Percentiles rank a stretch among this genome's conserved stretches.
These are phyloP conservation scores for Orycteropus afer DNA, from an alignment of 2,113 vertebrate genomes.

Conservation along the genomic window DNA sequence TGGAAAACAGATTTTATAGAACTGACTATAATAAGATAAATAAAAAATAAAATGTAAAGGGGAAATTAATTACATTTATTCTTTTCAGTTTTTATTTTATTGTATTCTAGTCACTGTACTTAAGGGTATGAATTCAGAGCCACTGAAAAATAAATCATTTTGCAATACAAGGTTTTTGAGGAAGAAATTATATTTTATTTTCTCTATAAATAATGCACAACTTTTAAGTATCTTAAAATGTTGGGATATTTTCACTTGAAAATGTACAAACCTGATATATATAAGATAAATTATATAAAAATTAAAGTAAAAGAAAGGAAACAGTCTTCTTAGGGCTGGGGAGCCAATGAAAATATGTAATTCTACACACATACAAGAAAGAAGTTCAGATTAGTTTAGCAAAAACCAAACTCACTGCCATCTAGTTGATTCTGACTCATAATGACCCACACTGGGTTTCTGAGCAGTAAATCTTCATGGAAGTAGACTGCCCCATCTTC, in stretches of 20 bases:
- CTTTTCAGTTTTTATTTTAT: neutral
- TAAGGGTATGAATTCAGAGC: constrained; percentile 16
- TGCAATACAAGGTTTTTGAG: neutral
- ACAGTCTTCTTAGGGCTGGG: no score
- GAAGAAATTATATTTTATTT: constrained; percentile 26
- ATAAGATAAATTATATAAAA: no score
- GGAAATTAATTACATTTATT: constrained; percentile 9
- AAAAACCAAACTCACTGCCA: no score
- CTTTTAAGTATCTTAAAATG: neutral
- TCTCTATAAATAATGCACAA: neutral
- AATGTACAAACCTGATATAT: neutral
- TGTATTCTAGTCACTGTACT: neutral
- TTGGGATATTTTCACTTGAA: neutral
- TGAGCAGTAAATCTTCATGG: no score
- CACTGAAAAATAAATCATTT: neutral
- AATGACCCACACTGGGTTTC: no score
- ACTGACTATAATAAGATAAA: neutral
- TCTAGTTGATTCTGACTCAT: no score
- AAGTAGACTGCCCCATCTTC: no score
- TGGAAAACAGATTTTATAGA: neutral
- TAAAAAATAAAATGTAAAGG: neutral
- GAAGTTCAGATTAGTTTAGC: no score
- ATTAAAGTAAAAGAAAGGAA: no score
- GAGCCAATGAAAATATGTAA: no score
- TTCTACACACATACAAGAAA: no score